phyloP scores from a whole-genome alignment of 2,888 invertebrate species.

The Epicampocera succincta region DNA sequence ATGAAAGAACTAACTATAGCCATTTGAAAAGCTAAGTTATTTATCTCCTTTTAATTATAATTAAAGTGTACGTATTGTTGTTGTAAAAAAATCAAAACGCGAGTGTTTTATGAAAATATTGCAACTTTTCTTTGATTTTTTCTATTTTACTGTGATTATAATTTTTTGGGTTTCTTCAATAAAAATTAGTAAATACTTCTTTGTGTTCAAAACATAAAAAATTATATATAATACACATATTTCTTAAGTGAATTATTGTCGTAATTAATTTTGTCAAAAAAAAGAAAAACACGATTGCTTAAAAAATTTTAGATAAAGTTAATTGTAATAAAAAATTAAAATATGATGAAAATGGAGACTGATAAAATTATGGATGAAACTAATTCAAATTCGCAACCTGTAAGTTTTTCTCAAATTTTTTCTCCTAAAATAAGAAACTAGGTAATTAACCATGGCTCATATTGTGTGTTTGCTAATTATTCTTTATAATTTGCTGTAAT shows the following conservation, averaged over 20 bases:
- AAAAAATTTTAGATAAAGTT: constrained; percentile 56
- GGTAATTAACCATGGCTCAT: not conserved
- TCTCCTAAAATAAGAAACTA: constrained; percentile 12
- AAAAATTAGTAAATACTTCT: constrained; percentile 38
- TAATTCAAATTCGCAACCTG: constrained; percentile 86
- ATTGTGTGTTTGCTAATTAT: constrained; percentile 9
- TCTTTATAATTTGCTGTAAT: constrained; percentile 38
- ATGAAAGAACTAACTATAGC: constrained; percentile 22
- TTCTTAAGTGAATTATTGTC: constrained; percentile 40
- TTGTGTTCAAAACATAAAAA: constrained; percentile 38
- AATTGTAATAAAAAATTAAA: constrained; percentile 70
- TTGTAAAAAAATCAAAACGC: constrained; percentile 48
- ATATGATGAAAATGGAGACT: constrained; percentile 94
- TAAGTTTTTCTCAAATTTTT: constrained; percentile 73
- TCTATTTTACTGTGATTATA: constrained; percentile 63
- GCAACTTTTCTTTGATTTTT: constrained; percentile 54
- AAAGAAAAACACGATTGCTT: constrained; percentile 11
- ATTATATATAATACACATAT: constrained; percentile 44
- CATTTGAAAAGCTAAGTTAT: not conserved
- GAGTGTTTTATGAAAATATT: constrained; percentile 56
- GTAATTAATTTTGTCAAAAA: constrained; percentile 35
- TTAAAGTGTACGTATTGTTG: constrained; percentile 61
- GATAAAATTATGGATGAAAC: constrained; percentile 93
- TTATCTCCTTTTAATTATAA: constrained; percentile 25
- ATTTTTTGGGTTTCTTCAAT: constrained; percentile 24